phyloP scores from a whole-genome alignment of 2,113 vertebrate genomes.

The Miniopterus natalensis region DNA sequence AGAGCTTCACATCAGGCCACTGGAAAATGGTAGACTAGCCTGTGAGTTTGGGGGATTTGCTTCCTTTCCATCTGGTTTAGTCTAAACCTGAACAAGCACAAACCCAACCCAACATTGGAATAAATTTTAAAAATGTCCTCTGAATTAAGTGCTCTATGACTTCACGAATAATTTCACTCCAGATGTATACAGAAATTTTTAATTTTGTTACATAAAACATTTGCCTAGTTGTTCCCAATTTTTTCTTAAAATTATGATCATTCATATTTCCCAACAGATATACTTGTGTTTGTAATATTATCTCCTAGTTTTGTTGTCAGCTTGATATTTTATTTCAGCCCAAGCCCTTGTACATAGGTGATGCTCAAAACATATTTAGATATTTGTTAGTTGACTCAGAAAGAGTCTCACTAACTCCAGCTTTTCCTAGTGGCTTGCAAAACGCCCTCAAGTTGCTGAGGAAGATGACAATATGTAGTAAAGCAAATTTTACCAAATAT shows the following conservation, averaged over 20 bases:
- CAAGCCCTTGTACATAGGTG: background rate
- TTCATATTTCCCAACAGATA: background rate
- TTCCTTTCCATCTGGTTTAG: background rate
- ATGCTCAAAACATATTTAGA: constrained; percentile 30
- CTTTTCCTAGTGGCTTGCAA: background rate
- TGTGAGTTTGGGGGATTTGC: background rate
- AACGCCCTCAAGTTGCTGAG: background rate
- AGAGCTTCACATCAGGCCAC: background rate
- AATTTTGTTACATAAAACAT: constrained; percentile 18
- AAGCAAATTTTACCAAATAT: constrained; percentile 10
- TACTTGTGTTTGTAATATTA: background rate
- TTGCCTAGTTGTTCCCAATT: background rate
- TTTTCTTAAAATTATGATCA: constrained; percentile 42
- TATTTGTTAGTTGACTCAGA: constrained; percentile 15
- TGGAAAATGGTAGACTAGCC: background rate
- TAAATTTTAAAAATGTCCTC: background rate
- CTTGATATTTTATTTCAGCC: constrained; percentile 14
- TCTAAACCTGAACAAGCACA: background rate
- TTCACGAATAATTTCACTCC: constrained; percentile 2
- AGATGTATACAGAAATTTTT: background rate
- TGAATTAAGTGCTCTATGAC: background rate
- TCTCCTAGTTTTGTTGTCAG: background rate
- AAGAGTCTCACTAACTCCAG: background rate
- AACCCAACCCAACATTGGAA: background rate
- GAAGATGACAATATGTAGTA: background rate